Evolutionary conservation across 2,113 vertebrate species (phyloP).

Genomic region (Lasiurus borealis): DNA sequence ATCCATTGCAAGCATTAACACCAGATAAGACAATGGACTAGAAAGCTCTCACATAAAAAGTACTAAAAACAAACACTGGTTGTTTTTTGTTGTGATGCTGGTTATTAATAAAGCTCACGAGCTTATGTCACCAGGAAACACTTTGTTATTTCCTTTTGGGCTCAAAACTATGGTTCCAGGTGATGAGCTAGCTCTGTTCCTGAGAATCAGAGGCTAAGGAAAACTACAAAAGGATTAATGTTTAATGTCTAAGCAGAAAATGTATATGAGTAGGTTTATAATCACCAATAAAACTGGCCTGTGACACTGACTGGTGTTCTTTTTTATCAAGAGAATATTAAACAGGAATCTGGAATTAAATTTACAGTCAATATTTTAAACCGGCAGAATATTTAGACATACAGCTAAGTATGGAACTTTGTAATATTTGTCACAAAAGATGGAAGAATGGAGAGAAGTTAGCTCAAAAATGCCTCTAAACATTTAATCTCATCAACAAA

Average conservation of each 20-base stretch:
- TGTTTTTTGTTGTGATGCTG: background rate
- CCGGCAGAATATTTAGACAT: constrained; percentile 1
- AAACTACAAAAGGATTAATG: background rate
- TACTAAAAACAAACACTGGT: background rate
- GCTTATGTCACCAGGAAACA: background rate
- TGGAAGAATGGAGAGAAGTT: background rate
- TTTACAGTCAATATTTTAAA: constrained; percentile 48
- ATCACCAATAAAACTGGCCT: background rate
- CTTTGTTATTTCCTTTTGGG: background rate
- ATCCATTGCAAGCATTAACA: background rate
- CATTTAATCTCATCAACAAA: constrained; percentile 59
- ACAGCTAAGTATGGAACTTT: background rate
- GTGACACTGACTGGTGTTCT: background rate
- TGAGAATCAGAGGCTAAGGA: background rate
- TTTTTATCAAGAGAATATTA: constrained; percentile 58
- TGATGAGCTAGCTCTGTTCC: background rate
- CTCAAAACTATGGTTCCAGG: background rate
- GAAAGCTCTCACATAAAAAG: constrained; percentile 32
- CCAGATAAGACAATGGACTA: background rate
- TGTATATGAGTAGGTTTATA: constrained; percentile 13
- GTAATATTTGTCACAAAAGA: constrained; percentile 39
- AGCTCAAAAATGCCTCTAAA: constrained; percentile 55
- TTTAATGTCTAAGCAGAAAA: constrained; percentile 46
- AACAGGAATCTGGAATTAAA: constrained; percentile 46
- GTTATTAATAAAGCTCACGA: background rate